Evolutionary conservation across 2,797 vertebrate species (phyloP).

Genomic region (Pempheris klunzingeri): DNA sequence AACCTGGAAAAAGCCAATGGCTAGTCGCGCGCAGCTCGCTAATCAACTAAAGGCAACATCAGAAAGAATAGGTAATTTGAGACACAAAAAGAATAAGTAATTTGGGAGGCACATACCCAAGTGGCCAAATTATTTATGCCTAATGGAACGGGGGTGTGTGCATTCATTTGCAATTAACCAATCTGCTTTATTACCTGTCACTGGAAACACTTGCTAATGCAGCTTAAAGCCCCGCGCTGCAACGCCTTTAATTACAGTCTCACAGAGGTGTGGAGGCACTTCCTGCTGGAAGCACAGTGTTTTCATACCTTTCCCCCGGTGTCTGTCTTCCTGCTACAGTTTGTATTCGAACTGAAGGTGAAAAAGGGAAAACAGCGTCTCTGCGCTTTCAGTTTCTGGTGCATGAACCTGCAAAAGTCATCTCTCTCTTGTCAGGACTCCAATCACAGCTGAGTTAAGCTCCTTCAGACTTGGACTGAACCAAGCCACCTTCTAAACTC

Average conservation of each 20-base stretch:
- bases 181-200: slow-evolving; percentile 87
- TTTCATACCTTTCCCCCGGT: slow-evolving; percentile 37
- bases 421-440: background rate
- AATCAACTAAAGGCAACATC: slow-evolving; percentile 88
- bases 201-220: slow-evolving; percentile 69
- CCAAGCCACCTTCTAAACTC: background rate
- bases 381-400: background rate
- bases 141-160: slow-evolving; percentile 83
- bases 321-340: slow-evolving; percentile 32
- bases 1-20: slow-evolving; percentile 85
- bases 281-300: slow-evolving; percentile 49
- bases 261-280: slow-evolving; percentile 74
- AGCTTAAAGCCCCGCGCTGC: slow-evolving; percentile 52
- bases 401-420: background rate
- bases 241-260: slow-evolving; percentile 66
- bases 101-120: slow-evolving; percentile 86
- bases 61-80: slow-evolving; percentile 90
- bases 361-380: background rate
- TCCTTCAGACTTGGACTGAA: background rate
- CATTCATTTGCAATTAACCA: slow-evolving; percentile 86
- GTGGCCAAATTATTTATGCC: slow-evolving; percentile 90
- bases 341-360: background rate
- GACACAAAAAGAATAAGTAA: slow-evolving; percentile 91
- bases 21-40: slow-evolving; percentile 80
- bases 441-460: too few species aligned